Conservation (phyloP, 2,888 invertebrate genomes). For the Chymomyza fuscimana region DNA sequence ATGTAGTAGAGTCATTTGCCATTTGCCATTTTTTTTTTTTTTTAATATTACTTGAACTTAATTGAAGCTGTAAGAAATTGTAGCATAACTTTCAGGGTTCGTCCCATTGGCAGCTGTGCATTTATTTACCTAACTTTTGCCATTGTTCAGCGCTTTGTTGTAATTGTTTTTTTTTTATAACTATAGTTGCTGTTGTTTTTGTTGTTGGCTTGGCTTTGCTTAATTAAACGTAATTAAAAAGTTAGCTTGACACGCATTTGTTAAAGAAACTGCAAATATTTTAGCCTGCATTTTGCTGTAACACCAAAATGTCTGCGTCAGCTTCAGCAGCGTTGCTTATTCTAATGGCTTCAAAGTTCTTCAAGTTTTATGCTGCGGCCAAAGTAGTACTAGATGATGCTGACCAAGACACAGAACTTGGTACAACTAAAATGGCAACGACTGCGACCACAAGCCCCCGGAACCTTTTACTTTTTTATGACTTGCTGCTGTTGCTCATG, state of each 20-base stretch:
- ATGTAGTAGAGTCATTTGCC: too few relatives aligned
- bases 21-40: not conserved
- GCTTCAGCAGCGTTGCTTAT: conserved; percentile 3
- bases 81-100: conserved; percentile 38
- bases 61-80: not conserved
- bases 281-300: conserved; percentile 22
- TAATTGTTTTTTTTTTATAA: not conserved
- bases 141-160: too few relatives aligned
- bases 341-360: conserved; percentile 46
- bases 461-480: conserved; percentile 58
- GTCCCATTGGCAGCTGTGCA: conserved; percentile 49
- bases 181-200: conserved; percentile 22
- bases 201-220: conserved; percentile 33
- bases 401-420: not conserved
- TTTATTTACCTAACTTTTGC: conserved; percentile 42
- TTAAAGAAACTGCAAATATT: conserved; percentile 39
- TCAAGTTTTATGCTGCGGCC: conserved; percentile 23
- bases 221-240: conserved; percentile 71
- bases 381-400: not conserved
- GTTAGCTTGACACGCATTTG: conserved; percentile 63
- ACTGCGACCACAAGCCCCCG: conserved; percentile 20
- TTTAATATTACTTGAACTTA: not conserved
- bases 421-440: not conserved
- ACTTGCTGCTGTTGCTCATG: conserved; percentile 32
- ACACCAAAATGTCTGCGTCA: not conserved